phyloP scores from a whole-genome alignment of 2,113 vertebrate genomes.

The Gnathonemus echidnorhynchus region DNA sequence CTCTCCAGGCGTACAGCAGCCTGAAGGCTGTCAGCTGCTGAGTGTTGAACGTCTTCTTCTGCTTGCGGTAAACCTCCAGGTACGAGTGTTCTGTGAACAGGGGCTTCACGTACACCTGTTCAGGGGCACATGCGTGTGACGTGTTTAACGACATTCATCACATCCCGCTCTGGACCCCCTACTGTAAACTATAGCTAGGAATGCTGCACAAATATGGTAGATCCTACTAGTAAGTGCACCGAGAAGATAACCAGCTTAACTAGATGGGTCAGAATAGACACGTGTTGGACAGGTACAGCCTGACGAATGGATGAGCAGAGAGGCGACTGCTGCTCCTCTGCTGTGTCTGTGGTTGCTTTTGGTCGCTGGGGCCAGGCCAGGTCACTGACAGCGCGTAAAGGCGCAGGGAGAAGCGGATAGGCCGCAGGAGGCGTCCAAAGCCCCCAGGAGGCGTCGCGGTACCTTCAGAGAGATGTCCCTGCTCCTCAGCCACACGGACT shows the following conservation, averaged over 20 bases:
- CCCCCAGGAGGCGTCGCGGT: not conserved
- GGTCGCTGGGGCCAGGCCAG: not conserved
- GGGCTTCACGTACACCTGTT: slow-evolving; percentile 86
- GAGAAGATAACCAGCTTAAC: not conserved
- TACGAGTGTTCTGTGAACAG: slow-evolving; percentile 90
- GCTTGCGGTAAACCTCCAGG: slow-evolving; percentile 81
- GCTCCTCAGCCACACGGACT: slow-evolving; percentile 85
- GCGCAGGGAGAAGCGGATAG: not conserved
- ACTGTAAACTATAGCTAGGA: not conserved
- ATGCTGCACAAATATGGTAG: not conserved
- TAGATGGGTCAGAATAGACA: not conserved
- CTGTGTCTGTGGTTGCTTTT: not conserved
- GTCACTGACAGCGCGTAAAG: not conserved
- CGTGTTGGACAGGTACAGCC: not conserved
- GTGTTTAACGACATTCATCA: not conserved
- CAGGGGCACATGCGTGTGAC: not conserved
- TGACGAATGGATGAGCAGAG: not conserved
- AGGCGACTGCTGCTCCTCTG: not conserved
- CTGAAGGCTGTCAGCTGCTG: slow-evolving; percentile 87
- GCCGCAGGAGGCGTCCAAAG: not conserved
- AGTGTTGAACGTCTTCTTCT: slow-evolving; percentile 83
- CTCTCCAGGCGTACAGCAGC: slow-evolving; percentile 85
- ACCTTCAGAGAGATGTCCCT: slow-evolving; percentile 86
- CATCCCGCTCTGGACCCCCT: not conserved
- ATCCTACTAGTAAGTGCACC: not conserved